A percentile compares a stretch with the other conserved stretches of the same genome.
phyloP scores from a whole-genome alignment of 2,888 invertebrate genomes.

The Copidosoma aretas region DNA sequence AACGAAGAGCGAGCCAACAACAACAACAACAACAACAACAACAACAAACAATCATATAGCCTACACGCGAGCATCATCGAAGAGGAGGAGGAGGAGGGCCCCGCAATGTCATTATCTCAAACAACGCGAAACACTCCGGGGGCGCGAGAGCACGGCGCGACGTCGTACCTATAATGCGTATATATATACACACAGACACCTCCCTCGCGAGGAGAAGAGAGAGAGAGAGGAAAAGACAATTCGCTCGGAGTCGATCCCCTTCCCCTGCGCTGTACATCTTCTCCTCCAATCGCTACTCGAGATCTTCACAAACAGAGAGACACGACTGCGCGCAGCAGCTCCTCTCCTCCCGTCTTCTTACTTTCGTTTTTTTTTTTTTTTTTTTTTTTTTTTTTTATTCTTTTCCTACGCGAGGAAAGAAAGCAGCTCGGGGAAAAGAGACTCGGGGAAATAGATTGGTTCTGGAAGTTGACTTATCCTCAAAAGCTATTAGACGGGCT shows the following conservation, averaged over 20 bases:
- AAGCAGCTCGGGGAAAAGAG: background rate
- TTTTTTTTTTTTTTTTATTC: background rate
- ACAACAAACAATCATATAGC: too few species aligned
- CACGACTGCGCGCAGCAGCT: constrained; percentile 22
- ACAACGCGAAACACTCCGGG: constrained; percentile 49
- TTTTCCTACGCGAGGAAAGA: background rate
- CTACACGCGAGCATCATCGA: constrained; percentile 39
- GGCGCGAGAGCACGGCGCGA: constrained; percentile 34
- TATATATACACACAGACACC: constrained; percentile 21
- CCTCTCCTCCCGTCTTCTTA: constrained; percentile 19
- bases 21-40: background rate
- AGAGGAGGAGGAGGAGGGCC: constrained; percentile 28
- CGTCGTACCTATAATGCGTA: too few species aligned
- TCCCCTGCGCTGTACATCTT: too few species aligned
- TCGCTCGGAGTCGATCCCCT: background rate
- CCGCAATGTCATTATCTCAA: constrained; percentile 52
- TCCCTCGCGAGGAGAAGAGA: constrained; percentile 22
- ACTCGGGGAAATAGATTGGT: background rate
- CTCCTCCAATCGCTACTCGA: constrained; percentile 14
- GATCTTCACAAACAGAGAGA: constrained; percentile 24
- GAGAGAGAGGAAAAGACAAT: constrained; percentile 12
- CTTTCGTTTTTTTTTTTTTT: background rate
- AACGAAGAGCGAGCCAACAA: constrained; percentile 24
- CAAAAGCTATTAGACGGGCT: background rate
- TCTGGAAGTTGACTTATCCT: constrained; percentile 2